Conservation (phyloP, 2,888 invertebrate species). For the Mellilla xanthometata region DNA sequence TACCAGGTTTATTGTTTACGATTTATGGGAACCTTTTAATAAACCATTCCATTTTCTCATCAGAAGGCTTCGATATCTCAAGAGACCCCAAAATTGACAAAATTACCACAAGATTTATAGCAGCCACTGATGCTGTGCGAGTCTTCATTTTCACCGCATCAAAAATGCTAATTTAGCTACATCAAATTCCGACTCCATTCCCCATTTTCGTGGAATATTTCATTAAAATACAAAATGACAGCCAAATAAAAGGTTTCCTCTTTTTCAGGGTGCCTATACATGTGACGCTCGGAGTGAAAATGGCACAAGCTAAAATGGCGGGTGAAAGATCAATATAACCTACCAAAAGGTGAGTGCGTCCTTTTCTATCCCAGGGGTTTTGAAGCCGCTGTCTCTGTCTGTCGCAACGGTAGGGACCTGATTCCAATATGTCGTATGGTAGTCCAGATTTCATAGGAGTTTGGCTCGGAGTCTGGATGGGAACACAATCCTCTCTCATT, state of each 20-base stretch:
- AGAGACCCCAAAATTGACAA: conserved; percentile 21
- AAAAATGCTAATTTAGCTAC: conserved; percentile 67
- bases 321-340: conserved; percentile 83
- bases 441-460: conserved; percentile 53
- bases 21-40: conserved; percentile 5
- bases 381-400: conserved; percentile 47
- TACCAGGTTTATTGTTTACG: too few relatives aligned
- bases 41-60: conserved; percentile 3
- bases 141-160: conserved; percentile 59
- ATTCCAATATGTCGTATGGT: conserved; percentile 73
- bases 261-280: conserved; percentile 61
- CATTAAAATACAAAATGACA: conserved; percentile 75
- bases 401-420: conserved; percentile 57
- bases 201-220: conserved; percentile 66
- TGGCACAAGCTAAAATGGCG: conserved; percentile 78
- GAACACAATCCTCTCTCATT: conserved; percentile 46
- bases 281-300: conserved; percentile 77
- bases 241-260: conserved; percentile 68
- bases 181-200: conserved; percentile 56
- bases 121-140: conserved; percentile 32
- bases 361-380: conserved; percentile 42
- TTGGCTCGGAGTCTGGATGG: conserved; percentile 46
- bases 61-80: conserved; percentile 3
- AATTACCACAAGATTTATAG: conserved; percentile 42
- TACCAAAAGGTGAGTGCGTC: conserved; percentile 69